Evolutionary conservation across 1,140 invertebrate species (phyloP), one percentile per base, ranked within the genome.

Genomic region (Mylabris phalerata): DNA sequence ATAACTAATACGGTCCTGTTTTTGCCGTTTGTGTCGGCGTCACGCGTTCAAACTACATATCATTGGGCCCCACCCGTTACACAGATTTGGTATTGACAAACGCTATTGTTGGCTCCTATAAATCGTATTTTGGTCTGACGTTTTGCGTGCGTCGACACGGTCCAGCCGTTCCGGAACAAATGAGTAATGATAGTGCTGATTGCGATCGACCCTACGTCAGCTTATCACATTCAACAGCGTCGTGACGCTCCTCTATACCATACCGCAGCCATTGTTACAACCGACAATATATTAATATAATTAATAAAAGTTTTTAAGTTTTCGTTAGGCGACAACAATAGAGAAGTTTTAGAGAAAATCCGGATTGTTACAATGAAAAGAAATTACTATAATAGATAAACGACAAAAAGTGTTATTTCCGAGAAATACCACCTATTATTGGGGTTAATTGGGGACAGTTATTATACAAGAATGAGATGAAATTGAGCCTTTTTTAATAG

Each of bases 61-160:
- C 67, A 64, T 59, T 63, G 39, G 42, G 59, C 66, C 62, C 66
- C 67, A 59, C 64, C 63, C 63, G 60, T 48, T 54, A 49, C 58
- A 62, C 47, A 63, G 67, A 63, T 67, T 70, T 61, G 58, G 63
- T 62, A 65, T 69, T 67, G 67, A 73, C 65, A 61, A 70, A 67
- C 59, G 67, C 67, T 56, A 64, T 72, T 63, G 67, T 70, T 47
- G 59, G 65, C 56, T 64, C 48, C 42, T 67, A 64, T 73, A 67
- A 66, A 73, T 65, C 62, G 62, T 56, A 55, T 54, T 57, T 63
- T 55, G 50, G 47, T 60, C 45, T 67, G 63, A 66, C 63, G 69
- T 62, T 68, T 68, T 59, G 66, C 69, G 59, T 70, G 66, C 65
- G 67, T 70, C 62, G 62, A 71, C 64, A 67, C 60, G 62, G 63